phyloP scores from a whole-genome alignment of 2,113 vertebrate species.

The Indicator maculatus region DNA sequence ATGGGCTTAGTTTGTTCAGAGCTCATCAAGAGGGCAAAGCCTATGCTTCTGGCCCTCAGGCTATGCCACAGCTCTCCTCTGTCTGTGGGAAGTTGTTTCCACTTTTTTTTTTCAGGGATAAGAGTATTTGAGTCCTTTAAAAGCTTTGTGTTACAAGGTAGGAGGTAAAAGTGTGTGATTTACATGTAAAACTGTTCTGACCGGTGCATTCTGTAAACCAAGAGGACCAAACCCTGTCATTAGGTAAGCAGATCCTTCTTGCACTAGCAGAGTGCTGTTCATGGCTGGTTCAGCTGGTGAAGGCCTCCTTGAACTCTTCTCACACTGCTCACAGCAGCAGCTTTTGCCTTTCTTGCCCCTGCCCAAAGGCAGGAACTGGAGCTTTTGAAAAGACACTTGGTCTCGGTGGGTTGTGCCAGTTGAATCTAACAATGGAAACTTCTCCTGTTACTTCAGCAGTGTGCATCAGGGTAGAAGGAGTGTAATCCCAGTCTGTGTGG shows the following conservation, averaged over 20 bases:
- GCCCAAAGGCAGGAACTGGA: neutral
- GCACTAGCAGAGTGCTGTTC: neutral
- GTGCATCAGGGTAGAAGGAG: neutral
- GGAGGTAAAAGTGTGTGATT: neutral
- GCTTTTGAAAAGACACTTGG: neutral
- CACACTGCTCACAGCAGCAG: neutral
- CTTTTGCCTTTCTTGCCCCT: neutral
- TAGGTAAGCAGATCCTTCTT: neutral
- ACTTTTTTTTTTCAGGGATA: neutral
- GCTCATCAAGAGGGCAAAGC: neutral
- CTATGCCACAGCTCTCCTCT: accelerated
- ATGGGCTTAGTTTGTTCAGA: neutral
- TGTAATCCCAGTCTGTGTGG: neutral
- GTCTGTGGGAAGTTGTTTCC: neutral
- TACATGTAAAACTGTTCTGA: neutral
- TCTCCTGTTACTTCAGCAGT: slow-evolving; percentile 10
- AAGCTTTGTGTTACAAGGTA: neutral
- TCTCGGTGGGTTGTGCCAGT: slow-evolving; percentile 8
- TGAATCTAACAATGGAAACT: slow-evolving; percentile 3
- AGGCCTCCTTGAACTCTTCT: neutral
- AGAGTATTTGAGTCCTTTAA: neutral
- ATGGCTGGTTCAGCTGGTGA: neutral
- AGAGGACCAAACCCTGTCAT: neutral
- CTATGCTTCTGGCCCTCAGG: neutral
- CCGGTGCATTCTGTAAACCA: neutral